These are phyloP conservation scores for Eulemur rubriventer DNA, from an alignment of 2,797 vertebrate species.

Conservation along the genomic window DNA sequence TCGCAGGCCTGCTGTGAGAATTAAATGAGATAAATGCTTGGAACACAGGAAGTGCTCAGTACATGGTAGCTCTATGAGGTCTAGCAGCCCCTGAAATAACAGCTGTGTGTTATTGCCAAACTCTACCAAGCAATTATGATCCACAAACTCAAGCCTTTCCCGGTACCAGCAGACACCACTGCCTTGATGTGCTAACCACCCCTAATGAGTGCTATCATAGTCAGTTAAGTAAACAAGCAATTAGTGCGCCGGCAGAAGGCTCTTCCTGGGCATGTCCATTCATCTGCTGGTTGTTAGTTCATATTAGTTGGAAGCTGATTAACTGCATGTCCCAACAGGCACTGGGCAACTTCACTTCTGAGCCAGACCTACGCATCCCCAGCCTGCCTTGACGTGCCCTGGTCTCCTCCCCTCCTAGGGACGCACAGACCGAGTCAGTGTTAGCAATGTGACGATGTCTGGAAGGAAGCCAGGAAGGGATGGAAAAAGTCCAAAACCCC, in stretches of 20 bases:
- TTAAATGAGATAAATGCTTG: background rate
- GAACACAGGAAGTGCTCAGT: background rate
- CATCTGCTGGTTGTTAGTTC: slow-evolving; percentile 29
- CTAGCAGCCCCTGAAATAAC: background rate
- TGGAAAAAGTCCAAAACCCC: slow-evolving; percentile 24
- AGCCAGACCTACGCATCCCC: background rate
- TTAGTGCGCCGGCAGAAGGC: background rate
- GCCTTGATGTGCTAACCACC: slow-evolving; percentile 28
- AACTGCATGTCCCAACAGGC: background rate
- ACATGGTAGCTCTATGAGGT: background rate
- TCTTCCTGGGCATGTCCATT: background rate
- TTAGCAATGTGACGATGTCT: background rate
- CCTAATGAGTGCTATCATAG: background rate
- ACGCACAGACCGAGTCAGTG: background rate
- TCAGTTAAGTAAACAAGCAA: slow-evolving; percentile 44
- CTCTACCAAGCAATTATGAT: background rate
- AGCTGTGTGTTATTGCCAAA: background rate
- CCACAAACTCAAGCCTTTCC: background rate
- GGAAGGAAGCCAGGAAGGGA: slow-evolving; percentile 37
- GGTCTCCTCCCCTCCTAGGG: background rate
- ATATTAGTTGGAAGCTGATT: background rate
- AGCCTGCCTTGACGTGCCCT: background rate
- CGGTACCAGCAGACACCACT: background rate
- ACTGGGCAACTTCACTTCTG: background rate
- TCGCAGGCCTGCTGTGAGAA: background rate